phyloP scores from a whole-genome alignment of 23 tunicate genomes.

The Oikopleura dioica region DNA sequence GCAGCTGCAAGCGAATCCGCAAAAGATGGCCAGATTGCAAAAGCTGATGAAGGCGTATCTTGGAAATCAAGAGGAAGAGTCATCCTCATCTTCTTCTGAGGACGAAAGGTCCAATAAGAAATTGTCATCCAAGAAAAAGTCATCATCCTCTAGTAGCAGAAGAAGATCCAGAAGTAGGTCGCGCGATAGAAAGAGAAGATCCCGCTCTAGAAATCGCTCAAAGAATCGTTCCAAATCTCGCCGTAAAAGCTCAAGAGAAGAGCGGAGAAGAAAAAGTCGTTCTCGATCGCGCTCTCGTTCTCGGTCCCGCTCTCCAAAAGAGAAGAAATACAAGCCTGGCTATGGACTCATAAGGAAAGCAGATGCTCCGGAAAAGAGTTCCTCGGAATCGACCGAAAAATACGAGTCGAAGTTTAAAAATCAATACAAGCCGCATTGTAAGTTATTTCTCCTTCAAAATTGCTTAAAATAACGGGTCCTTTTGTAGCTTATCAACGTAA shows the following conservation, averaged over 20 bases:
- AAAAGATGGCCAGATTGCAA: not conserved
- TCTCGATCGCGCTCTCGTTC: not conserved
- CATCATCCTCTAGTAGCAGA: not conserved
- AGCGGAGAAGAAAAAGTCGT: not conserved
- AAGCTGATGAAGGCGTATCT: not conserved
- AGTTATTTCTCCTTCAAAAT: too few relatives aligned
- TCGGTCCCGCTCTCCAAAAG: not conserved
- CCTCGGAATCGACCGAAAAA: not conserved
- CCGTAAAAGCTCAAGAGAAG: not conserved
- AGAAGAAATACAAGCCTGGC: not conserved
- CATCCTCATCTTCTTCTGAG: not conserved
- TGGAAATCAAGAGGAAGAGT: not conserved
- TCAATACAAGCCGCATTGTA: not conserved
- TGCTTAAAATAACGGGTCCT: too few relatives aligned
- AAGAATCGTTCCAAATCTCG: not conserved
- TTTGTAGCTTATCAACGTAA: constrained; percentile 1
- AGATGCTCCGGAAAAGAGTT: not conserved
- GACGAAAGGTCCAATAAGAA: not conserved
- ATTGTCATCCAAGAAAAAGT: not conserved
- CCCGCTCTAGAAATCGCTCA: not conserved
- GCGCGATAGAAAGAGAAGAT: not conserved
- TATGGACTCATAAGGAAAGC: not conserved
- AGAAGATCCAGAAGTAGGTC: not conserved
- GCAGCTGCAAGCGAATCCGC: not conserved
- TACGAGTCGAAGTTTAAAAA: constrained; percentile 5